Conservation (phyloP, 2,888 invertebrate species). For the Calameuta idolon region DNA sequence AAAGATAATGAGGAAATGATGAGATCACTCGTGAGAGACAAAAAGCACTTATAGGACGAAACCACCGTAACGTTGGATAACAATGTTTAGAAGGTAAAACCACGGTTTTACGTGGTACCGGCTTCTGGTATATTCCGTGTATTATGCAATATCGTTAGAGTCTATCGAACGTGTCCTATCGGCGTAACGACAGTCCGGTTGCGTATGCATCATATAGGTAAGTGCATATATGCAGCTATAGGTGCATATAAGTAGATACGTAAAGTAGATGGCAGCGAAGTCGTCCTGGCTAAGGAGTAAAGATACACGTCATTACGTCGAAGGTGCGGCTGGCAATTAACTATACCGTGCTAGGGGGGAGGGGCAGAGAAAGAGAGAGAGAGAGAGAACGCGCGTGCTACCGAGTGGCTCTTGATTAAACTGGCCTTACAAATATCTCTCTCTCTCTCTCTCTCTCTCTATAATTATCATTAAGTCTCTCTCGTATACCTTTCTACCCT, state of each 20-base stretch:
- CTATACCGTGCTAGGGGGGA: background rate
- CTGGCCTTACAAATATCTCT: slow-evolving; percentile 26
- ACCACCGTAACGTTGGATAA: background rate
- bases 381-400: background rate
- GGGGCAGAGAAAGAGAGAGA: background rate
- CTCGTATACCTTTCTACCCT: background rate
- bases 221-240: background rate
- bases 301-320: slow-evolving; percentile 32
- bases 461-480: background rate
- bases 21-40: background rate
- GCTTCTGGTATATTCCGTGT: background rate
- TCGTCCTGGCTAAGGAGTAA: slow-evolving; percentile 23
- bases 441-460: slow-evolving; percentile 14
- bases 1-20: background rate
- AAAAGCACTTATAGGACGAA: background rate
- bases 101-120: background rate
- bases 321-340: slow-evolving; percentile 40
- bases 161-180: background rate
- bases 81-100: background rate
- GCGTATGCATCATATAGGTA: background rate
- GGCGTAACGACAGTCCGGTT: background rate
- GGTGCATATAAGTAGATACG: background rate
- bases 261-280: background rate
- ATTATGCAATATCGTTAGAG: background rate
- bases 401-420: slow-evolving; percentile 38